These are phyloP conservation scores for Otocyon megalotis DNA, from an alignment of 2,113 vertebrate genomes.

Conservation along the genomic window DNA sequence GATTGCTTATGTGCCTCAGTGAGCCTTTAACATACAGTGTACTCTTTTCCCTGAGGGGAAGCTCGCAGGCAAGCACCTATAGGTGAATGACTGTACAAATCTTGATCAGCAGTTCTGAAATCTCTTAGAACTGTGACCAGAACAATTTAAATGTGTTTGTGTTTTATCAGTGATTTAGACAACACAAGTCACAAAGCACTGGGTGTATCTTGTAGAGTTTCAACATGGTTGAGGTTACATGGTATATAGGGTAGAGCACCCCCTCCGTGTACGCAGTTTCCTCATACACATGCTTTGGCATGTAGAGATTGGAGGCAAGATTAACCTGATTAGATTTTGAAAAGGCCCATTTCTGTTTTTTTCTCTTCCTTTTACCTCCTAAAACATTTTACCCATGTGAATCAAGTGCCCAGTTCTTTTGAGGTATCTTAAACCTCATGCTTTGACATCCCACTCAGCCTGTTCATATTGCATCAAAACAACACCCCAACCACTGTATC, in stretches of 20 bases:
- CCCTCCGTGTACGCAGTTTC: background rate
- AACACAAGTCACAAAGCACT: background rate
- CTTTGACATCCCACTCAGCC: background rate
- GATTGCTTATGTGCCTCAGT: too few relatives aligned
- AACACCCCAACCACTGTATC: background rate
- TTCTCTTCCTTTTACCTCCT: background rate
- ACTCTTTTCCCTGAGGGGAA: background rate
- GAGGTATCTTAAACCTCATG: background rate
- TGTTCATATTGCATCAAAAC: background rate
- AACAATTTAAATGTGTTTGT: background rate
- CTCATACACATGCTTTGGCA: background rate
- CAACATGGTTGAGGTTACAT: background rate
- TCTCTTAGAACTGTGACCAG: background rate
- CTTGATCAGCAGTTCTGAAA: background rate
- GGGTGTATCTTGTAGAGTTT: too few relatives aligned
- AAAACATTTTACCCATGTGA: background rate
- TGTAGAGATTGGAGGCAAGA: background rate
- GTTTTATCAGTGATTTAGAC: background rate
- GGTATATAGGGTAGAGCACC: background rate
- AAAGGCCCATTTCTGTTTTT: background rate
- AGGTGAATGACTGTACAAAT: too few relatives aligned
- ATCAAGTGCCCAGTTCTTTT: background rate
- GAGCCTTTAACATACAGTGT: too few relatives aligned
- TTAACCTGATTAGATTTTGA: background rate
- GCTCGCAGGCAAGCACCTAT: too few relatives aligned